These are phyloP conservation scores for Aphis gossypii DNA, from an alignment of 1,140 invertebrate genomes.

Conservation along the genomic window DNA sequence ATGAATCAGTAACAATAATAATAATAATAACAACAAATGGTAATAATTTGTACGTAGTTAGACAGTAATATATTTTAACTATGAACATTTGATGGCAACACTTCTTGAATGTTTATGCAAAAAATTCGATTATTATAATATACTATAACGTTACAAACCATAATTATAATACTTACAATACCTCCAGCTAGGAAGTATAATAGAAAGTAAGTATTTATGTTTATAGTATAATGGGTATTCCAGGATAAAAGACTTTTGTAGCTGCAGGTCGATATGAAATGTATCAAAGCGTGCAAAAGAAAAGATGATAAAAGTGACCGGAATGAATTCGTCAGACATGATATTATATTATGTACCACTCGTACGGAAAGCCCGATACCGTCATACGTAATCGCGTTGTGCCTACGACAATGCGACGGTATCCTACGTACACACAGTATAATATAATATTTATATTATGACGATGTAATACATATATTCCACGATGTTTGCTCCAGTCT, in stretches of 20 bases:
- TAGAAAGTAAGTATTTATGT: not conserved
- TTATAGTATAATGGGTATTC: not conserved
- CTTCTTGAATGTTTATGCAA: not conserved
- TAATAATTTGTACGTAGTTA: not conserved
- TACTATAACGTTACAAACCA: no score
- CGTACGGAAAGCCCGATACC: not conserved
- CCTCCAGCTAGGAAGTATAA: no score
- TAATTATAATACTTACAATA: no score
- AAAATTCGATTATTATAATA: not conserved
- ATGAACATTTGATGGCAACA: not conserved
- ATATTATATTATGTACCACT: not conserved
- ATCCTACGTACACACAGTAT: not conserved
- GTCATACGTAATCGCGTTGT: not conserved
- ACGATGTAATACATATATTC: not conserved
- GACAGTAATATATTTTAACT: not conserved
- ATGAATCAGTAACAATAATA: not conserved
- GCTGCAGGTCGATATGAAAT: not conserved
- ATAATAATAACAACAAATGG: not conserved
- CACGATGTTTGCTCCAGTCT: not conserved
- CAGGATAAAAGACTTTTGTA: not conserved
- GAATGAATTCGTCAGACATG: not conserved
- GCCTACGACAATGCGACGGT: not conserved
- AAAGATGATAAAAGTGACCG: not conserved
- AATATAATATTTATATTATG: not conserved
- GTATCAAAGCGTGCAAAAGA: not conserved